Evolutionary conservation across 2,113 vertebrate genomes (phyloP).

Genomic region (Eudorcas thomsonii): DNA sequence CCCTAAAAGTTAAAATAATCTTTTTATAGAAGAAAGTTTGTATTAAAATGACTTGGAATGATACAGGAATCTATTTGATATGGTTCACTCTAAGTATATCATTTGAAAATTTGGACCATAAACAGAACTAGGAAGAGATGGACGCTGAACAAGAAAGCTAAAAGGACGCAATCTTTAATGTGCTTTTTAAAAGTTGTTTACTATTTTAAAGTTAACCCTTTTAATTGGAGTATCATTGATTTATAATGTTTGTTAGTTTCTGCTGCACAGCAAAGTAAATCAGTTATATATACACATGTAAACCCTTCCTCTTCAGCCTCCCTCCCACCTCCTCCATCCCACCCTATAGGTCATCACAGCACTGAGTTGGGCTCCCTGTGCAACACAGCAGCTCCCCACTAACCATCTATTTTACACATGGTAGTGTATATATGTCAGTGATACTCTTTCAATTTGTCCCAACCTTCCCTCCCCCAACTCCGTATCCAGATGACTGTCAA

Average conservation of each 20-base stretch:
- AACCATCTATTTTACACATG: not conserved
- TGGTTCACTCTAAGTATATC: not conserved
- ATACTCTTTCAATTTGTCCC: not conserved
- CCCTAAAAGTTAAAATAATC: not conserved
- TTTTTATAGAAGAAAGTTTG: not conserved
- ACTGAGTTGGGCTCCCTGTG: not conserved
- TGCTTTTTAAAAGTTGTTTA: not conserved
- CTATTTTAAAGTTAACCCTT: not conserved
- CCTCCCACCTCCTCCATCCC: not conserved
- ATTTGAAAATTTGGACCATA: not conserved
- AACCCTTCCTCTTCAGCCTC: not conserved
- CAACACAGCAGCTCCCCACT: not conserved
- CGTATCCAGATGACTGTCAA: not conserved
- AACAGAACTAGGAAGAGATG: not conserved
- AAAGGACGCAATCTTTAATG: not conserved
- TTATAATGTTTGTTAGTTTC: not conserved
- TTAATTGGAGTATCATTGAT: not conserved
- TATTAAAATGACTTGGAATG: not conserved
- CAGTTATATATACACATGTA: not conserved
- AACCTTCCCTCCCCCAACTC: not conserved
- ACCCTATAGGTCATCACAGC: not conserved
- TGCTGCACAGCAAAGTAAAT: not conserved
- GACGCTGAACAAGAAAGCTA: not conserved
- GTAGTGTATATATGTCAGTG: not conserved
- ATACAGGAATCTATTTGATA: not conserved